Evolutionary conservation across 2,797 vertebrate species (phyloP), one percentile per base, ranked within the genome.

Genomic region (Ctenosaura bakeri): DNA sequence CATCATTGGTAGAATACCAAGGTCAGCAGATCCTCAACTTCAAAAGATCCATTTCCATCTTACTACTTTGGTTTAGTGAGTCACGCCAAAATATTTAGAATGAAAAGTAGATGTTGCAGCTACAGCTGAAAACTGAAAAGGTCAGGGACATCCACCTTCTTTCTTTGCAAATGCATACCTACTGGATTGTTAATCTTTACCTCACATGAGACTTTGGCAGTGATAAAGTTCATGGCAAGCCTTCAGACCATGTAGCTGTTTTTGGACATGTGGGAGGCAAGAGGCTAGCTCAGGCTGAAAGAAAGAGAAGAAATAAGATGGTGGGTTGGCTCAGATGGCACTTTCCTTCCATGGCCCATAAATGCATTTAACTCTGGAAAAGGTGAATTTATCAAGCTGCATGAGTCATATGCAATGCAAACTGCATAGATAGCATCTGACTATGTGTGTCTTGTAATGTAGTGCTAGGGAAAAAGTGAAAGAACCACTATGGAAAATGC

Each of bases 141-240:
- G 22, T 83, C 88, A 89, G 59, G 59, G 90, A 20, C 1, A 88
- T 42, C 16, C 2, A 90, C 64, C 64, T 9, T 1, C 56, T 83
- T 16, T 38, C 13, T 91, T 74, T 71, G 35, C 29, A 92, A 93
- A 77, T 35, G 3, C 0, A 76, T 92, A 91, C 64, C 32, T 9
- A 88, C 46, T 78, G 13, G 6, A 91, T n/a, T 66, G 24, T 42
- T 87, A 85, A 32, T 91, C 93, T 93, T 87, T 86, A 66, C 6
- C 71, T 86, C 91, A 86, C 56, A 89, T 54, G 79, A 78, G 93
- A 90, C 87, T 26, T 86, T 8, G 90, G 6, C 13, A 86, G 46
- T 46, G 9, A 54, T 89, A 35, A 93, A 6, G 13, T 86, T 90
- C 92, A 89, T 6, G n/a, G 38, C 85, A 42, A 93, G 4, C 26